Evolutionary conservation across 2,888 invertebrate genomes (phyloP), one percentile per base, ranked within the genome.

Genomic region (Tinea trinotella): DNA sequence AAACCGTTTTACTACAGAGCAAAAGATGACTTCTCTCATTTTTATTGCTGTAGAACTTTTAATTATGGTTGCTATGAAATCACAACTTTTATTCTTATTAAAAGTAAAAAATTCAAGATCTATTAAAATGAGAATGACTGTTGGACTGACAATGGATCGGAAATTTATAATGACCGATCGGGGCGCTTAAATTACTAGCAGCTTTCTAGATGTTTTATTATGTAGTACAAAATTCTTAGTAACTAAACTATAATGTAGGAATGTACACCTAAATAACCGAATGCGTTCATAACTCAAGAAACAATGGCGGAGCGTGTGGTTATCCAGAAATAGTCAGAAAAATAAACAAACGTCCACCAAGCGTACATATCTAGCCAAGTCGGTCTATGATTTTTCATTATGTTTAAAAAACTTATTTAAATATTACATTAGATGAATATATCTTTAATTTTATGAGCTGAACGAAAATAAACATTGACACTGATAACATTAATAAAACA

Each of bases 321-420:
- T 60, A 66, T 68, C 70, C 75, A 78, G 71, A 74, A 84, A 84
- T 84, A 83, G 72, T 76, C 62, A 58, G 64, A 68, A 76, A 74
- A 73, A 75, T 71, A 79, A 79, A 81, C 79, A 74, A 18, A 48
- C 48, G 48, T 20, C 10, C 48, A 48, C 48, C 18, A 17, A 48
- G 19, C 18, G 19, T 48, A 18, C 48, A 18, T 10, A 48, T 48
- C 48, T 48, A 40, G 40, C 40, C 15, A 7, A 40, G 12, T n/a
- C 13, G 13, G 40, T 40, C 40, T 40, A 40, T n/a, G 7, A 40
- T 40, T 15, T 40, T 40, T 30, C 30, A 30, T 30, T 30, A 30
- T 30, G 30, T 30, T 22, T 30, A 30, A 30, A 7, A 30, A 30
- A 30, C n/a, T 10, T 7, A 7, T 30, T 30, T 30, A 30, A 30